Percentiles rank a stretch among this genome's conserved stretches.
These are phyloP conservation scores for Amphibalanus amphitrite DNA, from an alignment of 1,140 invertebrate genomes.

Conservation along the genomic window DNA sequence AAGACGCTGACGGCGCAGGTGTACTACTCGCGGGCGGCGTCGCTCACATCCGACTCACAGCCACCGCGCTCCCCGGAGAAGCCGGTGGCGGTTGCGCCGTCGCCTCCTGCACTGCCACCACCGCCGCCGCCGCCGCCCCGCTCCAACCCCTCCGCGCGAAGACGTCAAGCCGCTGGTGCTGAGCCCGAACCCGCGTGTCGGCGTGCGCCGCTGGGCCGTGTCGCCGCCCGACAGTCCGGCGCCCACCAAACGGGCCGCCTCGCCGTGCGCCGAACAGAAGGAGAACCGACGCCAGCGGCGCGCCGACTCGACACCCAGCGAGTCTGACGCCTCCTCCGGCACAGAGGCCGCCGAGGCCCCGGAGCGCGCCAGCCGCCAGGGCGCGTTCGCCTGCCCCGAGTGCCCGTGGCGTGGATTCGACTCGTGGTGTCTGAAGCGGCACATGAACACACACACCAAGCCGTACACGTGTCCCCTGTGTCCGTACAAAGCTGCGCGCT, in stretches of 20 bases:
- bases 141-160: not conserved
- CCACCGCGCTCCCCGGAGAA: not conserved
- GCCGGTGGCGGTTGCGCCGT: too few relatives aligned
- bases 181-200: not conserved
- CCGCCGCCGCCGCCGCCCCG: too few relatives aligned
- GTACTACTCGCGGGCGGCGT: not conserved
- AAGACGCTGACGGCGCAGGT: conserved; percentile 4
- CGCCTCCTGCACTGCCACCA: too few relatives aligned
- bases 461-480: conserved; percentile 73
- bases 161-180: not conserved
- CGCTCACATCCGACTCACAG: not conserved
- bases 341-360: conserved; percentile 19
- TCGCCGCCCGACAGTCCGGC: not conserved
- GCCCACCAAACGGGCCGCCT: not conserved
- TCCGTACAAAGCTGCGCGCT: conserved; percentile 75
- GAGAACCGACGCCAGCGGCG: not conserved
- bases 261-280: not conserved
- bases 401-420: conserved; percentile 82
- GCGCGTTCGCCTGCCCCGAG: conserved; percentile 60
- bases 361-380: conserved; percentile 27
- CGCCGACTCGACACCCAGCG: not conserved
- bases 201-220: not conserved
- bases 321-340: not conserved
- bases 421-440: conserved; percentile 79
- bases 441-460: conserved; percentile 79